Base-by-base conservation (phyloP, 53 echinoderm and acorn worm genomes). In the Arbacia lixula region DNA sequence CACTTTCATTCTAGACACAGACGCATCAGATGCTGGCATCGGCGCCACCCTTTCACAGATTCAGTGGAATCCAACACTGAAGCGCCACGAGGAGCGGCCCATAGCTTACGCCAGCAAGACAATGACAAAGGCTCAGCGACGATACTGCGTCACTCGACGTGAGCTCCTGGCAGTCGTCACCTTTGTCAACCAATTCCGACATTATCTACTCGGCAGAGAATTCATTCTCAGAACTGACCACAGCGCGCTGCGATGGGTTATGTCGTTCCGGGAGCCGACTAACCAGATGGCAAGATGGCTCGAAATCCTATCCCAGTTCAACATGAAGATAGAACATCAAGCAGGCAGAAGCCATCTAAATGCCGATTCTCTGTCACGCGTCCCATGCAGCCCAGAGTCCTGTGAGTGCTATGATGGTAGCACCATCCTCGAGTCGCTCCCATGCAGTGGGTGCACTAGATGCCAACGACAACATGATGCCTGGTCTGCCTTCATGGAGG, bases 41-140 rank as follows among this genome's bases (percentile, higher is more conserved):
- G 87, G 91, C 5, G 83, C 74, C 0, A 66, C 83, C 21, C 57
- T 87, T 2, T 69, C 85, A 28, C 84, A 87, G 40, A 29, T 85
- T 51, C 89, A 86, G 39, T 89, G 73, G 72, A 60, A 71, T 43
- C 79, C 85, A 0, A 29, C 36, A 30, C 65, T n/a, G 3, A 68
- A 91, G 28, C 22, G 30, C 19, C 53, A 68, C 4, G 91, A 83
- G 46, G 91, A 91, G 52, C 49, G 87, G 61, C 84, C 69, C 19
- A 68, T 91, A 9, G 49, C 85, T 6, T 91, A 61, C 65, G 84
- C 84, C 2, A 91, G 91, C 41, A 85, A 40, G 40, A 60, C 84
- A 6, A 21, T 91, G 88, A n/a, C n/a, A n/a, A n/a, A n/a, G n/a
- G n/a, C n/a, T n/a, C n/a, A n/a, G n/a, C n/a, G n/a, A n/a, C n/a